Evolutionary conservation across 2,888 invertebrate genomes (phyloP).

Genomic region (Nephrotoma guestfalica): DNA sequence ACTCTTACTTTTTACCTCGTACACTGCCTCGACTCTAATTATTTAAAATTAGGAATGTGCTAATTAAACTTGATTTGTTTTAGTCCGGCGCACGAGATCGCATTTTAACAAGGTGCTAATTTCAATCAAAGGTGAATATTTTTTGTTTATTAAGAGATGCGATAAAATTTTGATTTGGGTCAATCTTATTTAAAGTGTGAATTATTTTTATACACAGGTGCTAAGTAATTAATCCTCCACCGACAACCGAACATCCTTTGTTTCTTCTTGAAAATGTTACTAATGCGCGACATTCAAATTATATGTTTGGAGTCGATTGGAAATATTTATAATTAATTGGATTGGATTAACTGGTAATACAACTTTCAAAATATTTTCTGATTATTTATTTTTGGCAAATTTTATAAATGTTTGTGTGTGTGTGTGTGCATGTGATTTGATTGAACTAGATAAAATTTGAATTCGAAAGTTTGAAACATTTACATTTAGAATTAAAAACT

Average conservation of each 20-base stretch:
- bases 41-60: not conserved
- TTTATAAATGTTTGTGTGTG: not conserved
- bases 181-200: not conserved
- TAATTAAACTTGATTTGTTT: not conserved
- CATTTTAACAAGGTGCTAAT: not conserved
- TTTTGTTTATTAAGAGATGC: not conserved
- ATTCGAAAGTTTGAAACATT: not conserved
- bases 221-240: not conserved
- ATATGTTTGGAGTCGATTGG: not conserved
- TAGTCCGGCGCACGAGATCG: not conserved
- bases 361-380: not conserved
- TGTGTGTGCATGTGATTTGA: not conserved
- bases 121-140: not conserved
- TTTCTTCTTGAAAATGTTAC: not conserved
- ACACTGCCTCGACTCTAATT: not conserved
- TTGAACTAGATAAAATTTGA: not conserved
- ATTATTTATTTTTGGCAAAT: not conserved
- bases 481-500: not conserved
- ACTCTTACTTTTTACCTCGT: not conserved
- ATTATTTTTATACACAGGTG: not conserved
- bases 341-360: not conserved
- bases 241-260: not conserved
- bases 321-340: not conserved
- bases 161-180: not conserved
- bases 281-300: not conserved